Evolutionary conservation across 2,888 invertebrate species (phyloP), one percentile per base, ranked within the genome.

Genomic region (Aquatica leii): DNA sequence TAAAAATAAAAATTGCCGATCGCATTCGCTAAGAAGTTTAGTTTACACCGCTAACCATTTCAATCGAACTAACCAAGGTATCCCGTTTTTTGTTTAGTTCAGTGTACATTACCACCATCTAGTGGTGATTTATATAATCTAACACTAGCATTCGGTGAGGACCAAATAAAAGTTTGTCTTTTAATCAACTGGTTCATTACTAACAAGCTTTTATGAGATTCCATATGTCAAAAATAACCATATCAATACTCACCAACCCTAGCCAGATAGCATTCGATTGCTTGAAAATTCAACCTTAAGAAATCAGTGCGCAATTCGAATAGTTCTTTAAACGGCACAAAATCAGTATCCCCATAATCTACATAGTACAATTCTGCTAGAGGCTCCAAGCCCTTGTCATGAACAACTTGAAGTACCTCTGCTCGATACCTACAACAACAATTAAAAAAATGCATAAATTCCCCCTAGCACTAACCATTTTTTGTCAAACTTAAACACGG

Each of bases 331-430:
- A 86, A 85, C 0, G 86, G 82, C 2, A 92, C 84, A 73, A 86
- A 86, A 73, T 91, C 91, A 63, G 87, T 88, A 80, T 96, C 94
- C 0, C 96, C 96, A 80, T 94, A 96, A 83, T 97, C 96, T 55
- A 95, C 86, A 81, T 89, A 95, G 78, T 91, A 93, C 21, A 95
- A 85, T 73, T 89, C 88, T 0, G 90, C 88, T 12, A 86, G 84
- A 75, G 84, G 83, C 66, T 89, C 86, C 15, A 86, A 83, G 0
- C 85, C 81, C 72, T 86, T 86, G 72, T 86, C 86, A 74, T 88
- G 88, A 21, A 85, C 79, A 9, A 90, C 82, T 64, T 86, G 86
- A 56, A 89, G 83, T 4, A 96, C 88, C 78, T 92, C 87, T 0
- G 86, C 90, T 34, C 82, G 71, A 66, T 82, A 82, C 78, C 78